Evolutionary conservation across 2,888 invertebrate genomes (phyloP).

Genomic region (Volucella inanis): DNA sequence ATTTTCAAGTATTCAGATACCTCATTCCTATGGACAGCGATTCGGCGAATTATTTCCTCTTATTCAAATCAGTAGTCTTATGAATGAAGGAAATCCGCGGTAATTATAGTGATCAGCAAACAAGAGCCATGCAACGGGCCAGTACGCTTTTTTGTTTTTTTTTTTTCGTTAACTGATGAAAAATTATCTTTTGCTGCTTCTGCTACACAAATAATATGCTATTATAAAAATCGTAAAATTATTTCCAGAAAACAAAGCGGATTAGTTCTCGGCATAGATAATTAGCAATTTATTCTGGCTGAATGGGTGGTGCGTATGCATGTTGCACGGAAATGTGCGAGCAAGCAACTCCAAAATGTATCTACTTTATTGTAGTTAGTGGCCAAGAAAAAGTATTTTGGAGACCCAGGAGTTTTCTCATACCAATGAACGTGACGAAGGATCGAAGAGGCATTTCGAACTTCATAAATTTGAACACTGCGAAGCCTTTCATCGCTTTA

Average conservation of each 20-base stretch:
- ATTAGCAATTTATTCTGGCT: constrained; percentile 67
- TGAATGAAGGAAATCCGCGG: constrained; percentile 78
- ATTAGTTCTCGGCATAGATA: constrained; percentile 73
- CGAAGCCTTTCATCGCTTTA: constrained; percentile 24
- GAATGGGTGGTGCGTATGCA: constrained; percentile 42
- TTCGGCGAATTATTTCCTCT: constrained; percentile 71
- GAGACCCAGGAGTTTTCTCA: not conserved
- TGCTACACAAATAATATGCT: constrained; percentile 66
- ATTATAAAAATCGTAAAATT: constrained; percentile 74
- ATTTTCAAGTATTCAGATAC: constrained; percentile 37
- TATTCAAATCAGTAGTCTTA: constrained; percentile 75
- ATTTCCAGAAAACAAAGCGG: constrained; percentile 74
- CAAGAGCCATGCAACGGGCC: constrained; percentile 64
- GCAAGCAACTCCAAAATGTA: not conserved
- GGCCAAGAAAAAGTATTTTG: constrained; percentile 58
- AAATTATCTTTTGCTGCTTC: constrained; percentile 35
- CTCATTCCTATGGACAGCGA: constrained; percentile 23
- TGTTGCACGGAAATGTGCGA: not conserved
- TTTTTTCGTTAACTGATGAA: constrained; percentile 61
- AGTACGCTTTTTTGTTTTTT: constrained; percentile 18
- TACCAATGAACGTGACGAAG: constrained; percentile 32
- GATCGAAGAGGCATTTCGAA: constrained; percentile 64
- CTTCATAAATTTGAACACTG: constrained; percentile 68
- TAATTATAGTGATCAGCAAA: constrained; percentile 80
- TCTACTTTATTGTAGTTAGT: constrained; percentile 42